Evolutionary conservation across 2,888 invertebrate genomes (phyloP), one percentile per base, ranked within the genome.

Genomic region (Cataglyphis altisquamis): DNA sequence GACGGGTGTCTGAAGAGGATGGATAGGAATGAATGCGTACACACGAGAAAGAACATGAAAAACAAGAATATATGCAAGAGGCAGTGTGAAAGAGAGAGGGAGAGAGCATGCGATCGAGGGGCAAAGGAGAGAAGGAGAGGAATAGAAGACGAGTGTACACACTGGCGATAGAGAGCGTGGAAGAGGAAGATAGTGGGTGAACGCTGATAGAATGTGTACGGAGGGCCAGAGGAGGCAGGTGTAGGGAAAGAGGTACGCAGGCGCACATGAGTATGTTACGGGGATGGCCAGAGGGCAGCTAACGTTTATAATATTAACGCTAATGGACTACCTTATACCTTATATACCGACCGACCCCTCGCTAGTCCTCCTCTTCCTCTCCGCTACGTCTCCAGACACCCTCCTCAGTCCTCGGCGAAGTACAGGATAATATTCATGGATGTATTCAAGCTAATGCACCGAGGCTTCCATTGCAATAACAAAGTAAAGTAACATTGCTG

Each of bases 241-340:
- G 45, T 60, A 57, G 77, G 77, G 45, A 36, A 60, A 73, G 72
- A 80, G 70, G 67, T 55, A 88, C 91, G 90, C 87, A 87, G 83
- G 87, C 86, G 89, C 90, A 73, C 88, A 89, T 85, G 90, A 91
- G 91, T 89, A 88, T 89, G 88, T 90, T 92, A 92, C 91, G 89
- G 91, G 93, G 92, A 93, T 94, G 93, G 93, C 94, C 94, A 93
- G 94, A 93, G 94, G 94, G 93, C 94, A 94, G 94, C 94, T 93
- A 94, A 94, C 94, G 94, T 94, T 94, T 94, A 94, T 94, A 94
- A 94, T 94, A 94, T 94, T 94, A 94, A 94, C 94, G 94, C 94
- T 94, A 94, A 94, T 94, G 94, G 94, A 94, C 94, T 94, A 94
- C 93, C 94, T 94, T 94, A 94, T 94, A 94, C 94, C 94, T 94